These are phyloP conservation scores for Chloroceryle aenea DNA, from an alignment of 2,113 vertebrate genomes.

Conservation along the genomic window DNA sequence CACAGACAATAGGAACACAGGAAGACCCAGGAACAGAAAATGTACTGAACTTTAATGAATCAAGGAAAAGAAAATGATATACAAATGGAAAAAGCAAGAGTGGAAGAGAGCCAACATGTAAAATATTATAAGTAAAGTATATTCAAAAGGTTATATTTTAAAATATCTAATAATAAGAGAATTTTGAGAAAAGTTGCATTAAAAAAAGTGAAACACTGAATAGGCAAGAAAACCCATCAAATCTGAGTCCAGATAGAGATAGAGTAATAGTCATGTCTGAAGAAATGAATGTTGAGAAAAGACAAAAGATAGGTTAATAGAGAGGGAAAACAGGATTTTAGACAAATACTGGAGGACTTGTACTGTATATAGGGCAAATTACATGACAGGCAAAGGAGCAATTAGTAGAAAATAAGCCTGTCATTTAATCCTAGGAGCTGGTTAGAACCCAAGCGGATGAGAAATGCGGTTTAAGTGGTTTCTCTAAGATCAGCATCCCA, in stretches of 20 bases:
- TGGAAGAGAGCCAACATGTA: neutral
- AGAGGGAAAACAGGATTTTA: neutral
- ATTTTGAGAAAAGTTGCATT: neutral
- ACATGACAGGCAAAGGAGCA: conserved; percentile 31
- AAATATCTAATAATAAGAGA: neutral
- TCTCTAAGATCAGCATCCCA: conserved; percentile 50
- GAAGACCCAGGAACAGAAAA: neutral
- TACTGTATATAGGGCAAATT: conserved; percentile 51
- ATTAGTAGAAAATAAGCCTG: conserved; percentile 60
- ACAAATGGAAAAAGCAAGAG: neutral
- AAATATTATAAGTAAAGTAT: neutral
- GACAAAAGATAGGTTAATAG: neutral
- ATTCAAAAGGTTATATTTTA: neutral
- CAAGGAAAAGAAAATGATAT: neutral
- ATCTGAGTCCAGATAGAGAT: neutral
- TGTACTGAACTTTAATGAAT: neutral
- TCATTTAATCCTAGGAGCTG: conserved; percentile 56
- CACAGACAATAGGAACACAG: neutral
- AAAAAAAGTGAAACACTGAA: neutral
- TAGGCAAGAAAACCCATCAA: neutral
- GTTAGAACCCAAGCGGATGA: conserved; percentile 25
- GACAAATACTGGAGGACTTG: conserved; percentile 2
- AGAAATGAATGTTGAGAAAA: conserved; percentile 20
- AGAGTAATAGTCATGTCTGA: neutral
- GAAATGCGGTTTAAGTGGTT: conserved; percentile 60